Percentiles rank a stretch among this genome's conserved stretches.
These are phyloP conservation scores for Gallinago stenura DNA, from an alignment of 2,797 vertebrate genomes.

Conservation along the genomic window DNA sequence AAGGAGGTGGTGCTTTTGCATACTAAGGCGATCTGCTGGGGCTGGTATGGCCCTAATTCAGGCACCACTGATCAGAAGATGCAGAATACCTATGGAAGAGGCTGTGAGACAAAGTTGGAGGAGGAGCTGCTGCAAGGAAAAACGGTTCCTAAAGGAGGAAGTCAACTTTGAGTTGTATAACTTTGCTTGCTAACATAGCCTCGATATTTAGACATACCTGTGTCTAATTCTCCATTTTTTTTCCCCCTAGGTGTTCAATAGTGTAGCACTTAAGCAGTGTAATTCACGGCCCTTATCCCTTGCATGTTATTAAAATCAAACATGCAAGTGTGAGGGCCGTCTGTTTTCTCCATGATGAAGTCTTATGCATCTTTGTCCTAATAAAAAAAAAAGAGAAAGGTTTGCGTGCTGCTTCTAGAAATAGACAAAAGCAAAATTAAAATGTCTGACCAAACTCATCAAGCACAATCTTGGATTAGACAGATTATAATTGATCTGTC, in stretches of 20 bases:
- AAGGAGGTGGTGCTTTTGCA: not conserved
- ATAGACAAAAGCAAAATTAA: not conserved
- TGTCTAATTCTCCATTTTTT: not conserved
- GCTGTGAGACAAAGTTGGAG: not conserved
- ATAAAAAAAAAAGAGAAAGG: not conserved
- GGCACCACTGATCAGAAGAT: not conserved
- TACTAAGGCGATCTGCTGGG: not conserved
- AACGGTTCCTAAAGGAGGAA: not conserved
- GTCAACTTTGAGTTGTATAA: not conserved
- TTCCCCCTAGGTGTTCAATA: not conserved
- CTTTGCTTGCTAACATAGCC: not conserved
- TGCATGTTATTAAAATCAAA: not conserved
- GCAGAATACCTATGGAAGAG: not conserved
- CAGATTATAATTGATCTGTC: not conserved
- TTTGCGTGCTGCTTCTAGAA: not conserved
- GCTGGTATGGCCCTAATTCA: not conserved
- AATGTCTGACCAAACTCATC: not conserved
- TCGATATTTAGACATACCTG: not conserved
- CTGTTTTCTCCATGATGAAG: not conserved
- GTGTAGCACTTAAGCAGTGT: not conserved
- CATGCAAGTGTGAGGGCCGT: not conserved
- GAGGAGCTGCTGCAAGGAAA: not conserved
- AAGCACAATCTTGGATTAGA: not conserved
- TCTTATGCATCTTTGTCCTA: not conserved
- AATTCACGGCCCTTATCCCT: not conserved